Evolutionary conservation across 2,797 vertebrate species (phyloP), one percentile per base, ranked within the genome.

Genomic region (Alauda arvensis): DNA sequence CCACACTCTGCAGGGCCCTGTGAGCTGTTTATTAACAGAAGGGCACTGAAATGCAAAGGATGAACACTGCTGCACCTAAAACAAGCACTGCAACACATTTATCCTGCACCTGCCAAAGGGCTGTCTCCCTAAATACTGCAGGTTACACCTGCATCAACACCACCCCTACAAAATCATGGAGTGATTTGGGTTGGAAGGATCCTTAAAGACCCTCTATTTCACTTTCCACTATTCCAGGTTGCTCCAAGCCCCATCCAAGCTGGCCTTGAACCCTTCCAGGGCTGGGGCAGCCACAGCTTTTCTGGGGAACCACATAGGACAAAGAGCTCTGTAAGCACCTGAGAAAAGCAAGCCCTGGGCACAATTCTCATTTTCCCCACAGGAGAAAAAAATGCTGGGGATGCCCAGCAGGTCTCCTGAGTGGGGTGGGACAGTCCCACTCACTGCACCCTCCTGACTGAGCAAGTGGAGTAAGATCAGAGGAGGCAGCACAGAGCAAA

Each of bases 361-460:
- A 40, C 10, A 28, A 75, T 10, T 39, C 14, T 39, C 2, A 0
- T 31, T 80, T 57, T 69, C 39, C 21, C 52, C 31, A 19, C 1
- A 4, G 24, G 37, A 37, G 37, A 37, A 37, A 34, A 39, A 55
- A 48, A 20, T 12, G 1, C 21, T 28, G 17, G 15, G 45, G 31
- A 29, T 29, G 29, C 42, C 40, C 5, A 23, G 40, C n/a, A 18
- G 3, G 4, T 14, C 59, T 37, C 25, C 3, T 1, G 28, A 63
- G 23, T 0, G 0, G 39, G 39, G 49, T 45, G 28, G 18, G 2
- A 21, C 11, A 14, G 66, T 25, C 43, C 26, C 24, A 24, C 17
- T 23, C 70, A 12, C 14, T 1, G 3, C 49, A 31, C 9, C 10
- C 46, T 49, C 74, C 21, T 15, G 33, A 57, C 33, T 0, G 9